Conservation (phyloP, 64 coral and sea anemone species). For the Acropora yongei region DNA sequence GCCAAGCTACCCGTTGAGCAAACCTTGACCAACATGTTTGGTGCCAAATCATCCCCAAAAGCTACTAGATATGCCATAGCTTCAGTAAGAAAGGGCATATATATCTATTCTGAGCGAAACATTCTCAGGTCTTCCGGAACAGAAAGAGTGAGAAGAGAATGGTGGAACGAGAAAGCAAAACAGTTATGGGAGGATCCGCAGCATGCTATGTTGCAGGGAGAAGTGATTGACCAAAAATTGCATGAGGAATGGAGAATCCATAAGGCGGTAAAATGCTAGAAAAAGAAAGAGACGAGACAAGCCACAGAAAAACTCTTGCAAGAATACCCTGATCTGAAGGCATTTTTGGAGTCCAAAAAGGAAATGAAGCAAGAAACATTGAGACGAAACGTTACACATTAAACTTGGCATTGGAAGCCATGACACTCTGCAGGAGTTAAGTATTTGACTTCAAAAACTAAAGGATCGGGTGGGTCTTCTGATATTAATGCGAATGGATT, state of each 20-base stretch:
- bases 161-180: not conserved
- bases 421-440: too few relatives aligned
- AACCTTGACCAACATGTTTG: not conserved
- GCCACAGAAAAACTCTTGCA: not conserved
- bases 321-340: not conserved
- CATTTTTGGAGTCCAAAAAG: too few relatives aligned
- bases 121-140: not conserved
- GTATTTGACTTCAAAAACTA: too few relatives aligned
- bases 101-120: not conserved
- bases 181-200: not conserved
- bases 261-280: not conserved
- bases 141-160: not conserved
- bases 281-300: not conserved
- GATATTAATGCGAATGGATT: too few relatives aligned
- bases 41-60: not conserved
- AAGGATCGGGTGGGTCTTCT: too few relatives aligned
- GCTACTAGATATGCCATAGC: not conserved
- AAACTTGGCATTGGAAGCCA: too few relatives aligned
- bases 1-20: not conserved
- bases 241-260: not conserved
- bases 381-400: too few relatives aligned
- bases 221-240: not conserved
- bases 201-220: not conserved
- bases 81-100: not conserved
- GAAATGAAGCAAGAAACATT: too few relatives aligned